Percentiles rank a stretch among this genome's conserved stretches.
phyloP scores from a whole-genome alignment of 2,888 invertebrate species.

The Sarcophaga rosellei region DNA sequence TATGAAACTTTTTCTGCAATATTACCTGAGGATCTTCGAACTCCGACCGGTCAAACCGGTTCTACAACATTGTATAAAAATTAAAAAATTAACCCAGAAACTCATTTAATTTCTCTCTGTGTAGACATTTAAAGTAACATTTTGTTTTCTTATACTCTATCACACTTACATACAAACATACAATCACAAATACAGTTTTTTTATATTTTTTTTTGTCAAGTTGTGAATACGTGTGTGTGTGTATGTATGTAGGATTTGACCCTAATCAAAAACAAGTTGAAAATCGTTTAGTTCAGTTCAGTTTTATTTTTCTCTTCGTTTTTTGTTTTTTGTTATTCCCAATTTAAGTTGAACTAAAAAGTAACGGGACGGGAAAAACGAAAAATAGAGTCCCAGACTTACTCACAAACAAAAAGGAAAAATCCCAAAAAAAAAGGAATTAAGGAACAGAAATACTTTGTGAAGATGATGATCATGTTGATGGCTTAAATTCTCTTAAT shows the following conservation, averaged over 20 bases:
- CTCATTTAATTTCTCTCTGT: constrained; percentile 27
- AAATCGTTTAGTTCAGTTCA: constrained; percentile 64
- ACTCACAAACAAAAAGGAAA: background rate
- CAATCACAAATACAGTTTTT: background rate
- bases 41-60: too few species aligned
- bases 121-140: constrained; percentile 35
- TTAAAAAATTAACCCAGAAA: too few species aligned
- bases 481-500: constrained; percentile 24
- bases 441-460: constrained; percentile 47
- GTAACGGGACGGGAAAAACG: constrained; percentile 35
- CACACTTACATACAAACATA: background rate
- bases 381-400: background rate
- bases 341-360: constrained; percentile 57
- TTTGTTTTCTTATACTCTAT: constrained; percentile 44
- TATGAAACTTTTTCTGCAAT: too few species aligned
- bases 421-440: constrained; percentile 19
- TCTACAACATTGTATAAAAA: too few species aligned
- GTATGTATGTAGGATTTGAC: constrained; percentile 61
- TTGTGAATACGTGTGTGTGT: constrained; percentile 40
- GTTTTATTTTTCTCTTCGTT: constrained; percentile 35
- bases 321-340: constrained; percentile 40
- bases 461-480: constrained; percentile 40
- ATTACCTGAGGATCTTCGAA: too few species aligned
- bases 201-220: constrained; percentile 41
- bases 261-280: constrained; percentile 69